Percentiles rank a stretch among this genome's conserved stretches.
phyloP scores from a whole-genome alignment of 2,113 vertebrate genomes.

The Xenopus tropicalis region UCB_Xtro_10.0 CM004443.2:74499501-74500000 shows the following conservation, averaged over 20 bases:
- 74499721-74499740: slow-evolving; percentile 92
- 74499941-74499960: slow-evolving; percentile 78
- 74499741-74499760: slow-evolving; percentile 86
- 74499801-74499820: slow-evolving; percentile 51
- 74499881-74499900: slow-evolving; percentile 57
- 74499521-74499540: slow-evolving; percentile 55
- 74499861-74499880: slow-evolving; percentile 64
- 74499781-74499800: slow-evolving; percentile 49
- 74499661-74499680: slow-evolving; percentile 84
- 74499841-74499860: slow-evolving; percentile 74
- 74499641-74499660: slow-evolving; percentile 52
- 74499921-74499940: slow-evolving; percentile 73
- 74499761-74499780: slow-evolving; percentile 72
- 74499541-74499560: slow-evolving; percentile 61
- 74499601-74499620: slow-evolving; percentile 50
- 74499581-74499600: slow-evolving; percentile 72
- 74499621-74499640: slow-evolving; percentile 55
- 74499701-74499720: slow-evolving; percentile 95
- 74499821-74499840: slow-evolving; percentile 55
- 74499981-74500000: slow-evolving; percentile 58
- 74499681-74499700: slow-evolving; percentile 95
- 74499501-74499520: slow-evolving; percentile 60
- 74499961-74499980: slow-evolving; percentile 65
- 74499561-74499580: slow-evolving; percentile 76
- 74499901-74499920: slow-evolving; percentile 54